A percentile compares a stretch with the other conserved stretches of the same genome.
Conservation (phyloP, 1,140 invertebrate species). For the Cherax destructor region DNA sequence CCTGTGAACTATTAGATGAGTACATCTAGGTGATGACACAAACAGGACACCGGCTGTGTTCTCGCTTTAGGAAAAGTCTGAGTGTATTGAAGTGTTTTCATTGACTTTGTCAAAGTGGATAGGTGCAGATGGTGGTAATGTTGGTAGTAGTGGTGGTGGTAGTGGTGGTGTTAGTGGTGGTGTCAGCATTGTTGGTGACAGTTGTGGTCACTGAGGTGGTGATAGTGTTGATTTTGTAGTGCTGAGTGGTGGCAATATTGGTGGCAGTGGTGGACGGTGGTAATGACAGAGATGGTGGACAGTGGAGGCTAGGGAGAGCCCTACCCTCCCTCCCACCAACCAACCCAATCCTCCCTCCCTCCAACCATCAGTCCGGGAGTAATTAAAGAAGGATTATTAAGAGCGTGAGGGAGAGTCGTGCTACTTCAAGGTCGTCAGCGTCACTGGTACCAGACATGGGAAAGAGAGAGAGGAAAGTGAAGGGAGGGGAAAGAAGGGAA, state of each 20-base stretch:
- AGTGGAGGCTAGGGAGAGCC: background rate
- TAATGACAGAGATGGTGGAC: background rate
- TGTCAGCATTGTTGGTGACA: background rate
- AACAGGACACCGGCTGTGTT: too few relatives aligned
- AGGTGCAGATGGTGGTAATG: too few relatives aligned
- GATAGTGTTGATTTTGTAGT: background rate
- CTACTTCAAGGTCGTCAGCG: slow-evolving; percentile 13
- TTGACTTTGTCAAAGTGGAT: too few relatives aligned
- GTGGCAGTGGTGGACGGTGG: too few relatives aligned
- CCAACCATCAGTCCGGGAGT: background rate
- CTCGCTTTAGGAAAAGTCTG: background rate
- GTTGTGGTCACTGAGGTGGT: background rate
- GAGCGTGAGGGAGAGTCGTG: background rate
- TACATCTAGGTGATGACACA: too few relatives aligned
- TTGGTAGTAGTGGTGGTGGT: too few relatives aligned
- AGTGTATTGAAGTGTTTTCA: background rate
- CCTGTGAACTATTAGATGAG: too few relatives aligned
- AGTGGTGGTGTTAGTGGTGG: background rate
- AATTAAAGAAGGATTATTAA: slow-evolving; percentile 16
- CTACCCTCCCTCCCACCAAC: background rate
- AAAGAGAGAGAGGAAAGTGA: background rate
- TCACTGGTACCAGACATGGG: background rate
- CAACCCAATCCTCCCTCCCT: too few relatives aligned
- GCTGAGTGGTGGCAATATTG: too few relatives aligned
- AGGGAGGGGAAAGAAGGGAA: background rate